Evolutionary conservation across 2,797 vertebrate genomes (phyloP), one percentile per base, ranked within the genome.

Genomic region (Poecilia wingei): DNA sequence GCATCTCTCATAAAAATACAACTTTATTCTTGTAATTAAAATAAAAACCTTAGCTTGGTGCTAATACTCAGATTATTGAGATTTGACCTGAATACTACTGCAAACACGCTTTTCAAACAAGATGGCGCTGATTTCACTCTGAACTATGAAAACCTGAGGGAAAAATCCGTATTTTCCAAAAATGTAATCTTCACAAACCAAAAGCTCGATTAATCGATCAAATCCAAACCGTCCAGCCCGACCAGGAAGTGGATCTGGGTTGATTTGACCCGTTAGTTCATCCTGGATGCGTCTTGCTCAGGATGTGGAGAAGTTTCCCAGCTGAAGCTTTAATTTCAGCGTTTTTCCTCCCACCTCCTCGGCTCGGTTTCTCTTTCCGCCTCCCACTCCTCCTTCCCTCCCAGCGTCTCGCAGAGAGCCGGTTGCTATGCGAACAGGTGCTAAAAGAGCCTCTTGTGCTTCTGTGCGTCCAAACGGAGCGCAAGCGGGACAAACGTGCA

Each of bases 351-450:
- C 66, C 74, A 31, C 79, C 46, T 31, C 73, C 76, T 81, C 64
- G 3, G 31, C 77, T 69, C 51, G 1, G 31, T 36, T 49, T 39
- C 66, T 41, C 86, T 51, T 73, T 46, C 68, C 68, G 36, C 86
- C 80, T 79, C 86, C 77, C 79, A 75, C 84, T 83, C 84, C 43
- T 77, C 84, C 41, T 81, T 77, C 33, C 76, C 79, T 82, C 69
- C 78, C 66, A 25, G 83, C 79, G 81, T 86, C 79, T 84, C 33
- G 61, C 74, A 70, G 84, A 87, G 91, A 79, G 75, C 86, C 77
- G 88, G 94, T 95, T 95, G 93, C 94, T 91, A 95, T 95, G 93
- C 90, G 90, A 95, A 95, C 94, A 86, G 90, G 79, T 91, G 88
- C 87, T 89, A 72, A 45, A 79, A 94, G 84, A 85, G 86, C 76